phyloP scores from a whole-genome alignment of 2,797 vertebrate species.

The Eulemur rubriventer region DNA sequence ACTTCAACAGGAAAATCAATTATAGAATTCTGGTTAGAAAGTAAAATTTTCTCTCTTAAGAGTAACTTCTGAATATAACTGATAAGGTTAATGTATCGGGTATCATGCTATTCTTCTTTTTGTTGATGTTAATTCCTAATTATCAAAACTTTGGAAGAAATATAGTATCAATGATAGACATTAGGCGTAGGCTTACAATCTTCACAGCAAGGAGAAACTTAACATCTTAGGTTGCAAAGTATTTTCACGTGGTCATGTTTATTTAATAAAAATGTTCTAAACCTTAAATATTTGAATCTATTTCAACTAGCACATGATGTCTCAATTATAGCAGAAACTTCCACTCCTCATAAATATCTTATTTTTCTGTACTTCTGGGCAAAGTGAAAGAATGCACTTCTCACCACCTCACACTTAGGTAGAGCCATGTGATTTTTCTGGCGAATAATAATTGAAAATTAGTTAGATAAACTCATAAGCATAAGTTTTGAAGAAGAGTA shows the following conservation, averaged over 20 bases:
- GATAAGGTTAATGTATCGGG: not conserved
- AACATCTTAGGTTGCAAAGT: not conserved
- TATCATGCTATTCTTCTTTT: not conserved
- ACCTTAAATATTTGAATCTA: not conserved
- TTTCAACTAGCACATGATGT: not conserved
- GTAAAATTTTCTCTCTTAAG: not conserved
- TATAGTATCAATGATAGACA: not conserved
- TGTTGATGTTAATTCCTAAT: not conserved
- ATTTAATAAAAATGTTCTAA: not conserved
- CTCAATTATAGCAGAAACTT: not conserved
- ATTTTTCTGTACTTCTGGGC: not conserved
- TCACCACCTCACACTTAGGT: not conserved
- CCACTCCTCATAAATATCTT: not conserved
- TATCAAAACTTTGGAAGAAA: not conserved
- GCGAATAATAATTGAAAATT: not conserved
- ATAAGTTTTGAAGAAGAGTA: not conserved
- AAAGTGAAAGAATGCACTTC: not conserved
- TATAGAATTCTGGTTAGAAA: not conserved
- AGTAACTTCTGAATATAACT: not conserved
- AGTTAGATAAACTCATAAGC: not conserved
- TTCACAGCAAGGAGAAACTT: not conserved
- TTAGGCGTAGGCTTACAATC: not conserved
- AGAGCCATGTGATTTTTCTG: not conserved
- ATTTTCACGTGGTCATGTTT: not conserved
- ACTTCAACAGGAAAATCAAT: not conserved